Percentiles rank a stretch among this genome's conserved stretches.
Conservation (phyloP, 1,140 invertebrate species). For the Caenorhabditis briggsae region DNA sequence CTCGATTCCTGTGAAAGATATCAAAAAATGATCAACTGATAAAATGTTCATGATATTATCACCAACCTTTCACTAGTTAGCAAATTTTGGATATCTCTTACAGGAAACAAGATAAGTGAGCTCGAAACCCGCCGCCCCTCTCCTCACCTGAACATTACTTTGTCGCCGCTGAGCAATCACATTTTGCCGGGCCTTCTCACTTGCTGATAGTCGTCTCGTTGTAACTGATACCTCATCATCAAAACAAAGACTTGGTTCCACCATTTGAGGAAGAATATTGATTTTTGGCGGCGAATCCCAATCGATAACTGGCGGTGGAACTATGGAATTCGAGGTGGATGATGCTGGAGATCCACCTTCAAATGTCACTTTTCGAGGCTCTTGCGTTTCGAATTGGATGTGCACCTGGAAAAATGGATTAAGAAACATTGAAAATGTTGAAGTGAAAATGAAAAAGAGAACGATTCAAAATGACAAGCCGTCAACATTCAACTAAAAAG, state of each 20-base stretch:
- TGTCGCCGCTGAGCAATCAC: conserved; percentile 70
- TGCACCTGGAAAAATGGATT: conserved; percentile 17
- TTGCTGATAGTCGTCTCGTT: conserved; percentile 35
- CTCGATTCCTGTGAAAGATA: neutral
- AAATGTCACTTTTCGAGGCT: conserved; percentile 39
- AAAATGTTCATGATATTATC: no score
- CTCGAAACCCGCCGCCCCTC: neutral
- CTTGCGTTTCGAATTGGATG: conserved; percentile 30
- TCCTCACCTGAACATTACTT: conserved; percentile 73
- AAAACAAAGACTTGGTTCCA: conserved; percentile 4
- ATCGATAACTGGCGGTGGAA: conserved; percentile 19
- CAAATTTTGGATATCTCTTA: neutral
- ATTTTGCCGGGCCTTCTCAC: conserved; percentile 58
- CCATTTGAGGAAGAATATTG: conserved; percentile 3
- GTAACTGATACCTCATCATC: conserved; percentile 43
- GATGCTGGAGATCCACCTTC: neutral
- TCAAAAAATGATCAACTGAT: neutral
- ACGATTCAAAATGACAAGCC: no score
- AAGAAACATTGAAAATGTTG: neutral
- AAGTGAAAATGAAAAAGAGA: no score
- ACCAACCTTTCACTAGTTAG: neutral
- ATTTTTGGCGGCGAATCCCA: conserved; percentile 9
- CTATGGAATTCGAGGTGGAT: neutral
- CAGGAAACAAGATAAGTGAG: neutral
- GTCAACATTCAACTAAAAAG: no score